Conservation (phyloP, 2,113 vertebrate species). For the Noturus placidus region DNA sequence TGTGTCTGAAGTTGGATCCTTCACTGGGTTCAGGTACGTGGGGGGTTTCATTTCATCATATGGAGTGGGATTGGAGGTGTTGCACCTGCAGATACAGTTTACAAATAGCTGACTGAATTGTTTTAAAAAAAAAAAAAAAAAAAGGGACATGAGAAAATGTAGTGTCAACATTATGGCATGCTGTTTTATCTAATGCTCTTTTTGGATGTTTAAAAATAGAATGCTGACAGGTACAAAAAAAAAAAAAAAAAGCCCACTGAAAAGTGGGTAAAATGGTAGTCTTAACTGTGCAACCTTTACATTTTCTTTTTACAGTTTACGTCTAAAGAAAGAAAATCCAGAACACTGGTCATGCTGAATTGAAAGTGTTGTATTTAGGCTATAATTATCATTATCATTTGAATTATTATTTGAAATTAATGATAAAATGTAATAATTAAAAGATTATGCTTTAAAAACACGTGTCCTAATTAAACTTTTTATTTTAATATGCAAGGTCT, state of each 20-base stretch:
- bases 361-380: not conserved
- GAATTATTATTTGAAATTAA: not conserved
- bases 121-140: not conserved
- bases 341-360: not conserved
- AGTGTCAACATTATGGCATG: not conserved
- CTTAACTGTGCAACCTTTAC: too few relatives aligned
- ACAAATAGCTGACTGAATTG: not conserved
- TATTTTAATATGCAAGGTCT: not conserved
- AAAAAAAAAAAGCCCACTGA: not conserved
- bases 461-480: not conserved
- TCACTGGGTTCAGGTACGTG: constrained; percentile 84
- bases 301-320: not conserved
- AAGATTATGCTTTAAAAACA: not conserved
- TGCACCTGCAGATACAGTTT: constrained; percentile 69
- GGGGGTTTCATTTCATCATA: constrained; percentile 90
- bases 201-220: not conserved
- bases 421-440: not conserved
- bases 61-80: constrained; percentile 83
- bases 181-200: not conserved
- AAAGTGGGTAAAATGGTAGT: not conserved
- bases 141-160: not conserved
- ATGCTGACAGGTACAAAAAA: not conserved
- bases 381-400: not conserved
- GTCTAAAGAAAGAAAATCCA: not conserved
- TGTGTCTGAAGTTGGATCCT: constrained; percentile 80